A percentile compares a stretch with the other conserved stretches of the same genome.
Conservation (phyloP, 1,140 invertebrate genomes). For the Gonioctena quinquepunctata region DNA sequence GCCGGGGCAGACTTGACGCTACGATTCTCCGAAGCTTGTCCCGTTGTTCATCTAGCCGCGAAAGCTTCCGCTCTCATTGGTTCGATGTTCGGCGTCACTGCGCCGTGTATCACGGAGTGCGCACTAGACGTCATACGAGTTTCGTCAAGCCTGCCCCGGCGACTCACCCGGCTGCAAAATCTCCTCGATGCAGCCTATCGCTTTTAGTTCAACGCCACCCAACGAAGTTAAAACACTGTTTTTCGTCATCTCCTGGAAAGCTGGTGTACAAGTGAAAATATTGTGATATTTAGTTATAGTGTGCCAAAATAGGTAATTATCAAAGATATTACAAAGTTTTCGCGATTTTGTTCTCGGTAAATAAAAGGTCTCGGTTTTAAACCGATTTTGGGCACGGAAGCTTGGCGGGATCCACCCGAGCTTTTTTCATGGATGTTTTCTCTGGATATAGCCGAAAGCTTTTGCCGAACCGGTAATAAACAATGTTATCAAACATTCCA, state of each 20-base stretch:
- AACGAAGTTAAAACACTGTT: conserved; percentile 46
- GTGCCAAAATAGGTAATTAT: conserved; percentile 56
- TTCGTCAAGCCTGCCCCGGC: conserved; percentile 28
- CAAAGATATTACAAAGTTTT: too few species aligned
- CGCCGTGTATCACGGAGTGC: conserved; percentile 36
- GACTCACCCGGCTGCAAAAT: conserved; percentile 30
- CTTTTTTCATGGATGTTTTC: background rate
- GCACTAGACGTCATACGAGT: conserved; percentile 32
- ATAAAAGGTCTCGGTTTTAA: background rate
- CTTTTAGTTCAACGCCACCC: conserved; percentile 52
- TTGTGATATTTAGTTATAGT: conserved; percentile 56
- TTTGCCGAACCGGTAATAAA: too few species aligned
- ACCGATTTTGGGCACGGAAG: background rate
- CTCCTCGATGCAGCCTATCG: conserved; percentile 38
- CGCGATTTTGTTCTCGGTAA: background rate
- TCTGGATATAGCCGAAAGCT: too few species aligned
- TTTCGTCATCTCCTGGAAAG: conserved; percentile 49
- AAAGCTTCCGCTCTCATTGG: conserved; percentile 48
- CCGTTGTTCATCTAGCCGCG: conserved; percentile 27
- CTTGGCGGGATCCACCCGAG: background rate
- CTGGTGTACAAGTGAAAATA: conserved; percentile 49
- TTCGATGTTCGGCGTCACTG: conserved; percentile 23
- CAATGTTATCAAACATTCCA: too few species aligned
- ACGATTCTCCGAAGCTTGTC: conserved; percentile 39
- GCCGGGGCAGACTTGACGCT: conserved; percentile 37